A percentile compares a stretch with the other conserved stretches of the same genome.
phyloP scores from a whole-genome alignment of 2,888 invertebrate genomes.

The Calameuta idolon region DNA sequence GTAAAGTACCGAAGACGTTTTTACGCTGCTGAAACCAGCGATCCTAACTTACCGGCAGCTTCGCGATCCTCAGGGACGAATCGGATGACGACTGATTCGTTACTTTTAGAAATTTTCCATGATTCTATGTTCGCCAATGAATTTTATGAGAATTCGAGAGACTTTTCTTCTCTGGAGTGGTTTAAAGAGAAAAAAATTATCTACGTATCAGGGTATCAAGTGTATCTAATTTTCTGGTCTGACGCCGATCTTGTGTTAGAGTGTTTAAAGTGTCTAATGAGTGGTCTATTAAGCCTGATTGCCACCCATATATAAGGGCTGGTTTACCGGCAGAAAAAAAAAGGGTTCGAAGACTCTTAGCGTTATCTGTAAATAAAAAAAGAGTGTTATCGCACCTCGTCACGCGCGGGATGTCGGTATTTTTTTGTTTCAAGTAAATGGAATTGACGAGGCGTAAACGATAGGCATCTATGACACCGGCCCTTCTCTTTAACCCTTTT shows the following conservation, averaged over 20 bases:
- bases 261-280: slow-evolving; percentile 20
- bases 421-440: slow-evolving; percentile 21
- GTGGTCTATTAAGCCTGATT: slow-evolving; percentile 20
- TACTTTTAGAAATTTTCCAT: not conserved
- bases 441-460: slow-evolving; percentile 25
- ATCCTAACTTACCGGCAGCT: slow-evolving; percentile 6
- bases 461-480: slow-evolving; percentile 20
- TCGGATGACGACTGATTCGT: not conserved
- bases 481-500: slow-evolving; percentile 20
- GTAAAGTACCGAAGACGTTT: slow-evolving; percentile 42
- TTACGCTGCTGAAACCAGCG: slow-evolving; percentile 45
- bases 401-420: slow-evolving; percentile 20
- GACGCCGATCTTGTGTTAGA: not conserved
- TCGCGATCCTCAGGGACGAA: not conserved
- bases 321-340: slow-evolving; percentile 4
- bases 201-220: slow-evolving; percentile 18
- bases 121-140: not conserved
- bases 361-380: slow-evolving; percentile 17
- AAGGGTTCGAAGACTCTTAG: slow-evolving; percentile 23
- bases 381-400: slow-evolving; percentile 10
- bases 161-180: slow-evolving; percentile 24
- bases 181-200: slow-evolving; percentile 14
- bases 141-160: not conserved
- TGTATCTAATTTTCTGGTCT: not conserved
- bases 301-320: slow-evolving; percentile 14